These are phyloP conservation scores for Lasioglossum lativentre DNA, from an alignment of 2,888 invertebrate genomes.

Conservation along the genomic window DNA sequence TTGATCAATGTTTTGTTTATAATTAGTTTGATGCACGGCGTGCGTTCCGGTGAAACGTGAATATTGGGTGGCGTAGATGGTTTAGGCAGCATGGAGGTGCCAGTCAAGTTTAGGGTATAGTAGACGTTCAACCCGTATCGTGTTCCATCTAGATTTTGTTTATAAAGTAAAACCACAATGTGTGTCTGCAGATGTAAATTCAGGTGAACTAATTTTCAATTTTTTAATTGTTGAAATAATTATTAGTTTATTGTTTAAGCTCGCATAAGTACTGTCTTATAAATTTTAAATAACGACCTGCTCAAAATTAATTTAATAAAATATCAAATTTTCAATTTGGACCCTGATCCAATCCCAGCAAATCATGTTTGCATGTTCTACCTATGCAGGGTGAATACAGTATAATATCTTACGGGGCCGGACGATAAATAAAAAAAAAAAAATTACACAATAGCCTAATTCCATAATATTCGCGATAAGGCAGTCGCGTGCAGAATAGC, in stretches of 20 bases:
- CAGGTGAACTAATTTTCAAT: neutral
- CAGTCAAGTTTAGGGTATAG: neutral
- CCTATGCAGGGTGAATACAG: no score
- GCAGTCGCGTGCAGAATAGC: neutral
- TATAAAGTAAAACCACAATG: neutral
- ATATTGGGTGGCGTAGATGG: neutral
- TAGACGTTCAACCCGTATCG: neutral
- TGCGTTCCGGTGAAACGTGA: neutral
- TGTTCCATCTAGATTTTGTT: neutral
- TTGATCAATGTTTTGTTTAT: neutral
- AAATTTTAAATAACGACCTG: no score
- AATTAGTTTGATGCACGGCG: neutral
- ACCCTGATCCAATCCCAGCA: no score
- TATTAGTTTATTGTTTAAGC: no score
- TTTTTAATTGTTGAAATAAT: no score
- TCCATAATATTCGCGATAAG: neutral
- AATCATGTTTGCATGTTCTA: no score
- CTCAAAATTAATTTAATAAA: no score
- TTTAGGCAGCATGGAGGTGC: neutral
- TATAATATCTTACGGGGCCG: no score
- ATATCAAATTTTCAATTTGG: neutral
- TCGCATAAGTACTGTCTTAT: no score
- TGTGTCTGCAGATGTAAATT: no score
- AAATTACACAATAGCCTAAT: neutral
- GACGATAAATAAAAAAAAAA: no score